phyloP scores from a whole-genome alignment of 1,140 invertebrate genomes.

The Aplysia californica region DNA sequence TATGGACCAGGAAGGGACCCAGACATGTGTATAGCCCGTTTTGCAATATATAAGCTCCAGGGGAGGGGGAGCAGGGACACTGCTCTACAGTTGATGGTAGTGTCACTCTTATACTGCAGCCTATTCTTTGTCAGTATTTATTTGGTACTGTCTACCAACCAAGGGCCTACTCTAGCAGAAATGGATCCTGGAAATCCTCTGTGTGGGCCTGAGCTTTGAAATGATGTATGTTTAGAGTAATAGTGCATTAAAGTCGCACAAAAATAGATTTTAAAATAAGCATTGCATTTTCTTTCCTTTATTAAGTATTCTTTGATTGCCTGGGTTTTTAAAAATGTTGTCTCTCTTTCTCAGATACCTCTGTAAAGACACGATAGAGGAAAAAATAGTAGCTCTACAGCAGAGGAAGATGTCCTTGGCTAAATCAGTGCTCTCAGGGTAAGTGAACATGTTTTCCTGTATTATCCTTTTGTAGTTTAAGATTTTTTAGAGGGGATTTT shows the following conservation, averaged over 20 bases:
- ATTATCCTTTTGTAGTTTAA: neutral
- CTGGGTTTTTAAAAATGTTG: neutral
- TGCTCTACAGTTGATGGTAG: neutral
- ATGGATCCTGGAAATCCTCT: too few relatives aligned
- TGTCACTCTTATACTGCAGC: neutral
- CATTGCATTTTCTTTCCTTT: neutral
- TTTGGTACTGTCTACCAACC: too few relatives aligned
- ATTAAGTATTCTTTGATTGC: neutral
- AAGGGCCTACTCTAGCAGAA: too few relatives aligned
- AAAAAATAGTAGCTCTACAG: slow-evolving; percentile 83
- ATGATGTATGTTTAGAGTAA: too few relatives aligned
- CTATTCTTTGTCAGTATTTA: too few relatives aligned
- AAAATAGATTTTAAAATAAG: neutral
- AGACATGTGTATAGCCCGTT: too few relatives aligned
- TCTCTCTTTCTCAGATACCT: slow-evolving; percentile 76
- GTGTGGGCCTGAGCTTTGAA: too few relatives aligned
- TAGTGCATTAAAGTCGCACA: neutral
- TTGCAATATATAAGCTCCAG: too few relatives aligned
- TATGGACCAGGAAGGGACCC: too few relatives aligned
- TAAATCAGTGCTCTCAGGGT: slow-evolving; percentile 73
- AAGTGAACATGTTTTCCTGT: slow-evolving; percentile 17
- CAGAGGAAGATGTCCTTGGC: slow-evolving; percentile 83
- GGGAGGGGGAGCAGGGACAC: too few relatives aligned
- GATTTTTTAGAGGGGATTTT: neutral
- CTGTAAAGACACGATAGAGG: slow-evolving; percentile 85